These are phyloP conservation scores for Xerus inauris DNA, from an alignment of 2,113 vertebrate genomes.

Conservation along the genomic window DNA sequence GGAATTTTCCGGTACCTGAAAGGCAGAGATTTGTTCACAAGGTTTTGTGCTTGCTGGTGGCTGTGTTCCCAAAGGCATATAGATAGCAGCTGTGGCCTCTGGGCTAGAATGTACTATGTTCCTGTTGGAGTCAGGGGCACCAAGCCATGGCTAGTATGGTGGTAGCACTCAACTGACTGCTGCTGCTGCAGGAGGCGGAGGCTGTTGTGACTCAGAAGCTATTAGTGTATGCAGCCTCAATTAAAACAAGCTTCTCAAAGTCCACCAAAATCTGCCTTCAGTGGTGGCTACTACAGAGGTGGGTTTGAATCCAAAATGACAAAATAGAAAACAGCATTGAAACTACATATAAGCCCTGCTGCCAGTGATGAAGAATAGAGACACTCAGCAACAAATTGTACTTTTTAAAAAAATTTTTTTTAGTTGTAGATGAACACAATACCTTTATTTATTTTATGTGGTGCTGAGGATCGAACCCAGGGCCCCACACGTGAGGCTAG, in stretches of 20 bases:
- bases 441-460: no score
- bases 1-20: conserved; percentile 96
- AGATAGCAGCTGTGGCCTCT: background rate
- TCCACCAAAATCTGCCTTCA: background rate
- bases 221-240: background rate
- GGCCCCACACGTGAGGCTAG: no score
- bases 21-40: background rate
- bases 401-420: no score
- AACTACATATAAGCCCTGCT: background rate
- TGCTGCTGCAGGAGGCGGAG: background rate
- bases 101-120: background rate
- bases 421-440: no score
- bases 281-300: background rate
- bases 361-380: background rate
- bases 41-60: background rate
- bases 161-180: background rate
- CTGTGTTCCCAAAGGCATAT: background rate
- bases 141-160: background rate
- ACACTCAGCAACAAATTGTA: background rate
- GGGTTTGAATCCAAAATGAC: background rate
- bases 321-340: background rate
- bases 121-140: background rate
- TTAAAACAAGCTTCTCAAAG: background rate
- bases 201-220: background rate
- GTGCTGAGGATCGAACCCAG: no score